phyloP scores from a whole-genome alignment of 2,113 vertebrate genomes.

The Noctilio leporinus region DNA sequence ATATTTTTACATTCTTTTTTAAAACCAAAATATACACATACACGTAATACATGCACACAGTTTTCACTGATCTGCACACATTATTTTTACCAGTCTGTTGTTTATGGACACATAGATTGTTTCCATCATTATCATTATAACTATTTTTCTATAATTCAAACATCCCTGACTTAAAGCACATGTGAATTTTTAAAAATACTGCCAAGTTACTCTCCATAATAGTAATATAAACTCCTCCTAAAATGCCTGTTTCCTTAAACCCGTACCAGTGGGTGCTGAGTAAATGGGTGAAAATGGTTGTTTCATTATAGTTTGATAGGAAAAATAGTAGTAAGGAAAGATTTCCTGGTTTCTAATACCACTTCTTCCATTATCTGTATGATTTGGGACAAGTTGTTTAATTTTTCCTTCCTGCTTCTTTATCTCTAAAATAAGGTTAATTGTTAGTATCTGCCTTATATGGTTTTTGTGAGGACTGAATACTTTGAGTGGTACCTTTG shows the following conservation, averaged over 20 bases:
- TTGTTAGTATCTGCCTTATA: background rate
- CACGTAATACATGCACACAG: background rate
- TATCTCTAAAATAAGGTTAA: slow-evolving; percentile 8
- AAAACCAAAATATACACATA: background rate
- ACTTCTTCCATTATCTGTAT: background rate
- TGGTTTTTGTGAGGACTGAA: background rate
- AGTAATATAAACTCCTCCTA: background rate
- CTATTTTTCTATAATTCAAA: background rate
- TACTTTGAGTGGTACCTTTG: background rate
- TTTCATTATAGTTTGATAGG: slow-evolving; percentile 4
- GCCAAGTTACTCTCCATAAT: background rate
- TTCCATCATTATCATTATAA: background rate
- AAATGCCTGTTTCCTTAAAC: background rate
- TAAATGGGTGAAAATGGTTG: background rate
- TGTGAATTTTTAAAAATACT: background rate
- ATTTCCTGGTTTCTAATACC: background rate
- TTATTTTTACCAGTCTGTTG: background rate
- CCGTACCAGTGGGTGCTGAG: background rate
- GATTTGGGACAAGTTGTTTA: background rate
- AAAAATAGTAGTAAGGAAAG: background rate
- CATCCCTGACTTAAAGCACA: background rate
- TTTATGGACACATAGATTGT: background rate
- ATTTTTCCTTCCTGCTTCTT: background rate
- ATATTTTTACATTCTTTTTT: background rate
- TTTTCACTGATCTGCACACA: background rate